Percentiles rank a stretch among this genome's conserved stretches.
Conservation (phyloP, 2,888 invertebrate genomes). For the Rambutsinella grinnellia region DNA sequence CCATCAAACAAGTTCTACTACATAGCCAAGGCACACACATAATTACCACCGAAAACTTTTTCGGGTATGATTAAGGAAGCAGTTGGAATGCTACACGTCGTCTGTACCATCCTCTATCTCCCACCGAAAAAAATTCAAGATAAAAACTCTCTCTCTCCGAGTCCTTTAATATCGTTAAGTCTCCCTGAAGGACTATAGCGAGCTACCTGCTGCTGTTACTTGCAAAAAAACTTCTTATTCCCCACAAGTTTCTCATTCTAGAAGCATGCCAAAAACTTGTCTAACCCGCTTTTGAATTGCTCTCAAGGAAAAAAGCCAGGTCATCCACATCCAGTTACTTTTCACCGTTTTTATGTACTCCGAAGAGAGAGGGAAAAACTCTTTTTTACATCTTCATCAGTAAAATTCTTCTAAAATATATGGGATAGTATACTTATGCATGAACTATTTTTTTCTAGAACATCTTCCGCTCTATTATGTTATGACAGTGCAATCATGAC, state of each 20-base stretch:
- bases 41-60: conserved; percentile 30
- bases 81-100: background rate
- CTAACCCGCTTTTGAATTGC: conserved; percentile 50
- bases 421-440: conserved; percentile 30
- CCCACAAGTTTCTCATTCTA: background rate
- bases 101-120: background rate
- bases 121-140: background rate
- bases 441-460: conserved; percentile 38
- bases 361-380: background rate
- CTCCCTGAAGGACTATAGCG: conserved; percentile 41
- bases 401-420: conserved; percentile 16
- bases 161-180: conserved; percentile 47
- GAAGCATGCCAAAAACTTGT: conserved; percentile 43
- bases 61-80: background rate
- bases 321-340: conserved; percentile 49
- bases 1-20: conserved; percentile 30
- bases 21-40: conserved; percentile 32
- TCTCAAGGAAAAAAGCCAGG: conserved; percentile 49
- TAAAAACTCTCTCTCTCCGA: background rate
- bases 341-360: conserved; percentile 18
- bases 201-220: conserved; percentile 48
- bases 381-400: background rate
- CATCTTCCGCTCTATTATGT: conserved; percentile 10
- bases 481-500: conserved; percentile 52
- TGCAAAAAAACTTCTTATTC: background rate